Conservation (phyloP, 2,113 vertebrate species). For the Callionymus lyra region DNA sequence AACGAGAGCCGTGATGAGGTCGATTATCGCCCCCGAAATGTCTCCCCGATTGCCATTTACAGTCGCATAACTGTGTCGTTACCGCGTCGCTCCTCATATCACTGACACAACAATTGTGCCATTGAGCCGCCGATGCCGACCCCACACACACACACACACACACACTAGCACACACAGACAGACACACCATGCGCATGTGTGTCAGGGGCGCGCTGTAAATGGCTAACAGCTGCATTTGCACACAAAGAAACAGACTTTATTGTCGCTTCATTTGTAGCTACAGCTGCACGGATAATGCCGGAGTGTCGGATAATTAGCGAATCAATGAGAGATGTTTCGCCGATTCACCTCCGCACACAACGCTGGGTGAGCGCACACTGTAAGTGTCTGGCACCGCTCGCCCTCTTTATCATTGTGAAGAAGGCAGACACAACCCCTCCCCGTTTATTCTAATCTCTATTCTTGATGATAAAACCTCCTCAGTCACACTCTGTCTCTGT, state of each 20-base stretch:
- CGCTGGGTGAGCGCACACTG: constrained; percentile 22
- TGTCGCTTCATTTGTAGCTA: constrained; percentile 48
- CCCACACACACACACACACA: no score
- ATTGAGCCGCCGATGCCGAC: no score
- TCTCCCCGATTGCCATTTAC: no score
- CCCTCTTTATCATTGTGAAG: constrained; percentile 48
- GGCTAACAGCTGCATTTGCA: constrained; percentile 36
- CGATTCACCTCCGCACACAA: constrained; percentile 21
- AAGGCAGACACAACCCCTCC: constrained; percentile 37
- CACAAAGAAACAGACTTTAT: constrained; percentile 12
- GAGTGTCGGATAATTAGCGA: constrained; percentile 65
- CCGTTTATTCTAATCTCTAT: constrained; percentile 62
- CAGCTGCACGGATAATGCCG: constrained; percentile 67
- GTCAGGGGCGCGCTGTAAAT: constrained; percentile 18
- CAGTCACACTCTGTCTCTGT: constrained; percentile 26
- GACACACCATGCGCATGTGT: no score
- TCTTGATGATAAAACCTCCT: constrained; percentile 52
- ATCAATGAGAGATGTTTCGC: constrained; percentile 39
- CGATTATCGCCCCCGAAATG: no score
- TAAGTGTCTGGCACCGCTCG: constrained; percentile 49
- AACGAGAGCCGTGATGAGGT: no score
- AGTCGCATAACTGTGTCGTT: no score
- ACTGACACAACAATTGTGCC: no score
- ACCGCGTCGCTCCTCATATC: no score
- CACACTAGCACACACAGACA: no score